phyloP scores from a whole-genome alignment of 2,888 invertebrate genomes.

The Plusia festucae region DNA sequence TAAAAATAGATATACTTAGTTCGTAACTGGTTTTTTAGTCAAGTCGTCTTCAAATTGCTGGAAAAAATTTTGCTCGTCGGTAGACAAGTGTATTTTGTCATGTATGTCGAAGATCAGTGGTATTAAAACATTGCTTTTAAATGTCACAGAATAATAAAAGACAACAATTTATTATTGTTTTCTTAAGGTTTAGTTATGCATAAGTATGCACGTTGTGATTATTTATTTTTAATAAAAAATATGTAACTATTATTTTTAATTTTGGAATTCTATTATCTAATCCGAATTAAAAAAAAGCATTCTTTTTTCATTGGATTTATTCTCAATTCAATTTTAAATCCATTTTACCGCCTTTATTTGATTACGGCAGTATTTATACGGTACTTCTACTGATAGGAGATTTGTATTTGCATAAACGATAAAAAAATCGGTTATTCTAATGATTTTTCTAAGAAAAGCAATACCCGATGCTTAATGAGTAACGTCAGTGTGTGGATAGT shows the following conservation, averaged over 20 bases:
- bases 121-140: too few relatives aligned
- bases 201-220: too few relatives aligned
- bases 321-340: not conserved
- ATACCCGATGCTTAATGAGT: not conserved
- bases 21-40: not conserved
- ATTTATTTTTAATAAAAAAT: not conserved
- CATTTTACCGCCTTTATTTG: conserved; percentile 2
- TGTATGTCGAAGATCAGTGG: too few relatives aligned
- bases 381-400: not conserved
- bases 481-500: not conserved
- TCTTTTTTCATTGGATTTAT: not conserved
- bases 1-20: not conserved
- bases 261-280: not conserved
- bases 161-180: too few relatives aligned
- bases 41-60: not conserved
- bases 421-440: not conserved
- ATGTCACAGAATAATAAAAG: too few relatives aligned
- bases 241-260: not conserved
- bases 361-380: not conserved
- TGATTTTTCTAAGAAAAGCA: not conserved
- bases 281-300: not conserved
- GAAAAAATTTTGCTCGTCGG: too few relatives aligned
- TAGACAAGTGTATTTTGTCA: too few relatives aligned
- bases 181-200: too few relatives aligned
- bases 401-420: not conserved